Base-by-base conservation (phyloP, 2,797 vertebrate species). In the Garrulus glandarius region DNA sequence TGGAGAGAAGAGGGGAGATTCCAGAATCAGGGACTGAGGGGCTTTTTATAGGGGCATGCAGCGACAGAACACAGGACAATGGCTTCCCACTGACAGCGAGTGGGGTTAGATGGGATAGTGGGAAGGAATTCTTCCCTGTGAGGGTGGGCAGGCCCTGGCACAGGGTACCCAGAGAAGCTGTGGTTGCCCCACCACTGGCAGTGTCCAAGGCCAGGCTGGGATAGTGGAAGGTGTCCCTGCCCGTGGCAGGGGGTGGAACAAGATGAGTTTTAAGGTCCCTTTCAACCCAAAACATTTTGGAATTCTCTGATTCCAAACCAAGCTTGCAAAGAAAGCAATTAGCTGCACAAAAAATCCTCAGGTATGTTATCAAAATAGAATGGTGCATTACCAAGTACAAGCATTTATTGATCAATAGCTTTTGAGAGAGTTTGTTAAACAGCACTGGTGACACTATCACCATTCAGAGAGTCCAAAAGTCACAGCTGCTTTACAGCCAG, bases 1-100 rank as follows among this genome's bases (percentile, higher is more conserved):
- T 9, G 85, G 93, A 91, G 41, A 81, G 49, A 89, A 92, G 27
- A 92, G 18, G n/a, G 5, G 50, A 93, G 41, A 83, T 24, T 50
- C 39, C 43, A 70, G 10, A 18, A n/a, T 14, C 41, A 27, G 11
- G 22, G 22, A 11, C 5, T 23, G n/a, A 7, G 20, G 12, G 5
- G 5, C 4, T 30, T 24, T 16, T 17, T 3, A 55, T 22, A 55
- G 55, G 23, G 26, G 24, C 36, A 23, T 2, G 9, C 7, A 39
- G 34, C 7, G 55, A 76, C 27, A 30, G 53, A 21, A 7, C 52
- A 52, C 1, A 1, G 47, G 55, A 23, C 21, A 17, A 50, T 2
- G 49, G 36, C 29, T 15, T 44, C 64, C 27, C 37, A 37, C 49
- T n/a, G 23, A 13, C 36, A 49, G 41, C 4, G 47, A 11, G 4